Evolutionary conservation across 2,797 vertebrate species (phyloP).

Genomic region (Sebastiscus albofasciatus): DNA sequence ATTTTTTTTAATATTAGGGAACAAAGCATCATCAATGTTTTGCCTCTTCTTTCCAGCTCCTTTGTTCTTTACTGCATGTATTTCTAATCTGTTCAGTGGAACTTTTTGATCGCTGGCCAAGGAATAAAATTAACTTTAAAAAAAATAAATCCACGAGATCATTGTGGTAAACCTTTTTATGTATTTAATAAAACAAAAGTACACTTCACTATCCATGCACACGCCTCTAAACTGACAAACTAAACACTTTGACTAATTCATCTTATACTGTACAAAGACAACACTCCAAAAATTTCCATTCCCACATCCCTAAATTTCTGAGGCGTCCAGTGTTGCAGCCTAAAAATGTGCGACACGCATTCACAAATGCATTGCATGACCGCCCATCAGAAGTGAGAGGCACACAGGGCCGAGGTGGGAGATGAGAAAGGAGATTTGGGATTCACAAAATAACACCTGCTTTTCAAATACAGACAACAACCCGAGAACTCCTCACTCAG

Average conservation of each 20-base stretch:
- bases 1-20: conserved; percentile 51
- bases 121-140: conserved; percentile 24
- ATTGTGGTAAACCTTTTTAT: conserved; percentile 36
- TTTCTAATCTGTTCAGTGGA: conserved; percentile 52
- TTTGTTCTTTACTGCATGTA: conserved; percentile 47
- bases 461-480: conserved; percentile 70
- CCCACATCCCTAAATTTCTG: conserved; percentile 13
- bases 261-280: neutral
- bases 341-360: conserved; percentile 34
- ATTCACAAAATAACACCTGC: conserved; percentile 77
- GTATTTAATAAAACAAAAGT: conserved; percentile 40
- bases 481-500: conserved; percentile 39
- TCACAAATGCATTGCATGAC: conserved; percentile 44
- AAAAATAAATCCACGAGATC: conserved; percentile 10
- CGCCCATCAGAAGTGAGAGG: conserved; percentile 55
- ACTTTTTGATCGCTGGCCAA: conserved; percentile 41
- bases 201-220: conserved; percentile 9
- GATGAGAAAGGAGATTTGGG: conserved; percentile 79
- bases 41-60: conserved; percentile 20
- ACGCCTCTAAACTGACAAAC: conserved; percentile 10
- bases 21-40: conserved; percentile 51
- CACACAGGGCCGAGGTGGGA: conserved; percentile 60
- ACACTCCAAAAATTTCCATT: conserved; percentile 32
- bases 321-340: neutral
- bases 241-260: neutral